A percentile compares a stretch with the other conserved stretches of the same genome.
Conservation (phyloP, 1,140 invertebrate genomes). For the Yoshiicerus persimilis region DNA sequence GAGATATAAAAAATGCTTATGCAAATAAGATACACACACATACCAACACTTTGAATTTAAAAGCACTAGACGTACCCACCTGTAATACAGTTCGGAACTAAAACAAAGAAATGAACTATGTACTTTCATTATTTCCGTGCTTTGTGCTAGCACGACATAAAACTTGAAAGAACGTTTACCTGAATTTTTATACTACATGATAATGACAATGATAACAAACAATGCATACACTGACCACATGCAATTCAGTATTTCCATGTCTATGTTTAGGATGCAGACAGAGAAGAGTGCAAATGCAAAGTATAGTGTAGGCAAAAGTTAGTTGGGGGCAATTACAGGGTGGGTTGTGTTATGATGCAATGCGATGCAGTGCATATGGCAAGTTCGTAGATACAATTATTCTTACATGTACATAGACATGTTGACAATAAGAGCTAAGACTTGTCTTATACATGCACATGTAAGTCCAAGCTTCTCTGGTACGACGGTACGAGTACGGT, state of each 20-base stretch:
- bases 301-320: not conserved
- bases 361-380: not conserved
- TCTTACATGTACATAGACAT: not conserved
- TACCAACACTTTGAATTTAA: no score
- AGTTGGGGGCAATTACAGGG: not conserved
- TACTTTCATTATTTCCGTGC: not conserved
- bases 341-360: not conserved
- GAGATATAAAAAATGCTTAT: not conserved
- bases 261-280: not conserved
- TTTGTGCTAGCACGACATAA: not conserved
- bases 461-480: not conserved
- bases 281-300: not conserved
- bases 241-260: not conserved
- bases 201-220: conserved; percentile 13
- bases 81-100: not conserved
- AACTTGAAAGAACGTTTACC: not conserved
- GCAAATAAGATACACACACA: not conserved
- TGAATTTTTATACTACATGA: not conserved
- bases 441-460: not conserved
- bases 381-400: not conserved
- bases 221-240: not conserved
- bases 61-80: not conserved
- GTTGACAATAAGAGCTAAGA: not conserved
- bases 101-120: not conserved
- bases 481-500: not conserved